phyloP scores from a whole-genome alignment of 2,113 vertebrate species.

The Chinchilla lanigera region DNA sequence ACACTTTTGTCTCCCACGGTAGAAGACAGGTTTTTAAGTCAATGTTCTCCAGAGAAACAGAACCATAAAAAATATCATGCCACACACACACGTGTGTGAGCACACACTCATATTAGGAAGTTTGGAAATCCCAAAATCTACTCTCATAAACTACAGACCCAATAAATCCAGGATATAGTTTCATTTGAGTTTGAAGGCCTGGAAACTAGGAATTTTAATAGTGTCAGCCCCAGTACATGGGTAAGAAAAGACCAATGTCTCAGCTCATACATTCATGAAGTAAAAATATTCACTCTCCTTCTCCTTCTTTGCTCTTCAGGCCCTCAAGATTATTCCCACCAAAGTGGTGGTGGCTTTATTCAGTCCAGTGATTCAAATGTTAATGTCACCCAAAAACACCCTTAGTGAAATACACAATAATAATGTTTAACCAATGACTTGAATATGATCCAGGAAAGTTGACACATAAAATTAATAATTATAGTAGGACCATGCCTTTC shows the following conservation, averaged over 20 bases:
- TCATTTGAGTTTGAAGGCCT: neutral
- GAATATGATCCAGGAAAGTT: neutral
- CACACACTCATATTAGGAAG: neutral
- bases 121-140: neutral
- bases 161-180: neutral
- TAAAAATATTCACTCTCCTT: neutral
- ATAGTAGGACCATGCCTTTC: neutral
- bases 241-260: neutral
- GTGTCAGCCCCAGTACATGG: neutral
- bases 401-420: neutral
- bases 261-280: neutral
- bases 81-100: neutral
- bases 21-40: neutral
- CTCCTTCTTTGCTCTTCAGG: neutral
- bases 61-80: neutral
- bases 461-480: neutral
- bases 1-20: neutral
- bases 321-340: too few relatives aligned
- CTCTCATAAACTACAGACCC: neutral
- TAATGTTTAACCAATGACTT: neutral
- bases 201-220: neutral
- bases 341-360: too few relatives aligned
- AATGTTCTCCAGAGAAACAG: neutral
- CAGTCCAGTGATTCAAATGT: neutral
- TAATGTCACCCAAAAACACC: neutral